Conservation (phyloP, 64 coral and sea anemone genomes). For the Orbicella faveolata region DNA sequence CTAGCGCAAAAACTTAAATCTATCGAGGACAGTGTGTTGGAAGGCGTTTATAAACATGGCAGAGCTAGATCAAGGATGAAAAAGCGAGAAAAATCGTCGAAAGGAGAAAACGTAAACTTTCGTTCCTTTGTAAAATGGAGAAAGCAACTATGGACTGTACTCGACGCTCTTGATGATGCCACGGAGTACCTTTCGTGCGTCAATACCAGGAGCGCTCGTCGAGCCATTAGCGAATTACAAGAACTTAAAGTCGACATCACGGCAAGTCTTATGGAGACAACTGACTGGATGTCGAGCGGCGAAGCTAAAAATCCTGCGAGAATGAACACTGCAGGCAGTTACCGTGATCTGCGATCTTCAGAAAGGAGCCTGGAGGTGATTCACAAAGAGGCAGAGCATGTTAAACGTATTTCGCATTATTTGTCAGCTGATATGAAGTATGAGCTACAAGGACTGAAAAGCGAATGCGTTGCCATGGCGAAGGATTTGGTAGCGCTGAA, state of each 20-base stretch:
- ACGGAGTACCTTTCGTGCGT: background rate
- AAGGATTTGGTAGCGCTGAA: conserved; percentile 62
- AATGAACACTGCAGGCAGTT: background rate
- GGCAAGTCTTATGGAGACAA: background rate
- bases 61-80: background rate
- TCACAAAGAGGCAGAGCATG: background rate
- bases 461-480: conserved; percentile 53
- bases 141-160: background rate
- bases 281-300: background rate
- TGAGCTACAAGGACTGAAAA: conserved; percentile 44
- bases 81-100: background rate
- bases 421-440: conserved; percentile 33
- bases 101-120: conserved; percentile 5
- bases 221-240: conserved; percentile 6
- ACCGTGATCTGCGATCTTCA: background rate
- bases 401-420: background rate
- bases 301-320: background rate
- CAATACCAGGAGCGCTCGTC: conserved; percentile 7
- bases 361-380: conserved; percentile 18
- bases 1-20: background rate
- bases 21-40: background rate
- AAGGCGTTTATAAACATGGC: background rate
- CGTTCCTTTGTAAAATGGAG: conserved; percentile 28
- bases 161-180: conserved; percentile 24
- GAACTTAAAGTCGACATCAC: conserved; percentile 14